Conservation (phyloP, 1,140 invertebrate genomes). For the Manduca sexta region DNA sequence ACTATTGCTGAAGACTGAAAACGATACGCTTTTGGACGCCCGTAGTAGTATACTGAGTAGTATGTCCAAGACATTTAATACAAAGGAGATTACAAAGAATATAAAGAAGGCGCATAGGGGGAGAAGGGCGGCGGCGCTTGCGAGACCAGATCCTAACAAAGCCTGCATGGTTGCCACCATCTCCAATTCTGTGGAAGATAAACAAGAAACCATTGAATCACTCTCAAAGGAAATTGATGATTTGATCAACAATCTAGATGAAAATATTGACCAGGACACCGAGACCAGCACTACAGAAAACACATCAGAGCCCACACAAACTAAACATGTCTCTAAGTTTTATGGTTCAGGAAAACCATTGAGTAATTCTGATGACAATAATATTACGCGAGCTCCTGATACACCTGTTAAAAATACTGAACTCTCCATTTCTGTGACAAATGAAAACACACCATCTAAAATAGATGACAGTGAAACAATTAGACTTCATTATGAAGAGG, state of each 20-base stretch:
- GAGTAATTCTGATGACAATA: constrained; percentile 42
- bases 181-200: constrained; percentile 39
- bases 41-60: constrained; percentile 68
- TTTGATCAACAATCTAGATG: constrained; percentile 58
- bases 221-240: constrained; percentile 63
- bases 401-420: constrained; percentile 68
- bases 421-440: constrained; percentile 38
- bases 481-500: constrained; percentile 58
- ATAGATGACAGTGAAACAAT: constrained; percentile 65
- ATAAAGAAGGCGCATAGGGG: constrained; percentile 61
- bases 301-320: constrained; percentile 38
- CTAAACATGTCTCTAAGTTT: constrained; percentile 49
- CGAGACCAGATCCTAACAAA: constrained; percentile 25
- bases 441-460: constrained; percentile 63
- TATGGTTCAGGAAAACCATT: constrained; percentile 52
- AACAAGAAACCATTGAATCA: constrained; percentile 54
- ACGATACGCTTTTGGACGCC: constrained; percentile 60
- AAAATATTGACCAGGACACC: constrained; percentile 57
- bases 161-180: constrained; percentile 36
- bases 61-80: constrained; percentile 69
- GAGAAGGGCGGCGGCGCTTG: constrained; percentile 40
- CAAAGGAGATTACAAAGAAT: constrained; percentile 64
- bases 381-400: constrained; percentile 36
- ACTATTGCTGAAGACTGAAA: constrained; percentile 64
- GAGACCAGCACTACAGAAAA: constrained; percentile 36